Evolutionary conservation across 1,140 invertebrate species (phyloP).

Genomic region (Drosophila obscura): DNA sequence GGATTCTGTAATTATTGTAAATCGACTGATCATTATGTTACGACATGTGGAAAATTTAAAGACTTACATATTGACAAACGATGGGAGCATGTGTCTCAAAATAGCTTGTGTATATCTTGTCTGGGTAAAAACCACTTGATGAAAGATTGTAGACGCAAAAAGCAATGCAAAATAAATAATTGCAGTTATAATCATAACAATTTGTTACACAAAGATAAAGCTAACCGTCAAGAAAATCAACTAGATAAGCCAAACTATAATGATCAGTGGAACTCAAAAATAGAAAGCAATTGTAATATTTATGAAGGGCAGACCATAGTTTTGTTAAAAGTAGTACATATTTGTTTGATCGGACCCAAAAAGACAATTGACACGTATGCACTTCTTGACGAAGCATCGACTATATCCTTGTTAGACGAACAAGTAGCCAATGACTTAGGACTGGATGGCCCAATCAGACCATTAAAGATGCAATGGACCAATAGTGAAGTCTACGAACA

Average conservation of each 20-base stretch:
- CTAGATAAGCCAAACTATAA: not conserved
- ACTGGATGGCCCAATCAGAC: not conserved
- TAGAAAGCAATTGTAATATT: slow-evolving; percentile 19
- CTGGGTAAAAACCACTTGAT: slow-evolving; percentile 9
- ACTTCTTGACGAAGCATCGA: too few relatives aligned
- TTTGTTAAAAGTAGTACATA: too few relatives aligned
- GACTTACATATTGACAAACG: slow-evolving; percentile 7
- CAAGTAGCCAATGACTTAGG: too few relatives aligned
- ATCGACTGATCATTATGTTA: slow-evolving; percentile 10
- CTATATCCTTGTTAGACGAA: too few relatives aligned
- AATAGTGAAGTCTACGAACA: slow-evolving; percentile 16
- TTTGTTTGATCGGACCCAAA: too few relatives aligned
- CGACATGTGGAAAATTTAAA: slow-evolving; percentile 23
- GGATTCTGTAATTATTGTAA: slow-evolving; percentile 30
- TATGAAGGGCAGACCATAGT: not conserved
- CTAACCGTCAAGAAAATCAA: too few relatives aligned
- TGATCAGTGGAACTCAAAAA: not conserved
- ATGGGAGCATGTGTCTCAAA: slow-evolving; percentile 5
- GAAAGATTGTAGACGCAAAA: slow-evolving; percentile 21
- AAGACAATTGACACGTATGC: too few relatives aligned
- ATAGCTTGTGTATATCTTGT: slow-evolving; percentile 15
- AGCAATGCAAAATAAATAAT: not conserved
- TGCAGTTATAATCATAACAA: slow-evolving; percentile 7
- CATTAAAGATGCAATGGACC: slow-evolving; percentile 20
- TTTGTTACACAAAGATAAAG: slow-evolving; percentile 23